Conservation (phyloP, 37 sponge, comb jelly and placozoan species). For the Halisarca cf. caerulea region DNA sequence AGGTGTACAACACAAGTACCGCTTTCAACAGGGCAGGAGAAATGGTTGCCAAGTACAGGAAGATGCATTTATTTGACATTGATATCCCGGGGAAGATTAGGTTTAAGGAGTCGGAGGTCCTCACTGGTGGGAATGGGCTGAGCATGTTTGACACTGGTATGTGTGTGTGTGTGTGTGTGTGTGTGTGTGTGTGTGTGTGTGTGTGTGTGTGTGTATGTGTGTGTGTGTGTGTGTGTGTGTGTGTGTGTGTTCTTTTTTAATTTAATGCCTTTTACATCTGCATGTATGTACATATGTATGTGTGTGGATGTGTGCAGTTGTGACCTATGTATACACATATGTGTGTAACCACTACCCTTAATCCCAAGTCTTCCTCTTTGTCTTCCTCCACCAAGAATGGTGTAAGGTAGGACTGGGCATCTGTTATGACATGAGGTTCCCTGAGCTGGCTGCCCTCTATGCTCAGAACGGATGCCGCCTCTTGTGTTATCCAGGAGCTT, state of each 20-base stretch:
- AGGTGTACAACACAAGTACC: slow-evolving; percentile 86
- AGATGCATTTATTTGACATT: slow-evolving; percentile 98
- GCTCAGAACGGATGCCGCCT: slow-evolving; percentile 76
- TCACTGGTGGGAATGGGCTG: slow-evolving; percentile 70
- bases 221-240: slow-evolving; percentile 41
- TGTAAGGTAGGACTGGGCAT: slow-evolving; percentile 95
- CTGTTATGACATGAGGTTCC: slow-evolving; percentile 94
- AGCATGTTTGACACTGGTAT: slow-evolving; percentile 82
- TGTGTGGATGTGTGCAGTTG: slow-evolving; percentile 5
- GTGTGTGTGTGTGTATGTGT: slow-evolving; percentile 34
- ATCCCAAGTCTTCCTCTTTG: not conserved
- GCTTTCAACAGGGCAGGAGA: slow-evolving; percentile 84
- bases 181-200: slow-evolving; percentile 36
- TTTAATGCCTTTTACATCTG: not conserved
- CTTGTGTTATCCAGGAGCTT: slow-evolving; percentile 89
- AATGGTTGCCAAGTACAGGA: slow-evolving; percentile 85
- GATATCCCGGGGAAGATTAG: slow-evolving; percentile 93
- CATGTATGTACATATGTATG: not conserved
- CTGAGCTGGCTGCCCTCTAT: slow-evolving; percentile 84
- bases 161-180: slow-evolving; percentile 42
- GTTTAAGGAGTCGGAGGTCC: slow-evolving; percentile 84
- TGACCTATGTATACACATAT: not conserved
- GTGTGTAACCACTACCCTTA: not conserved
- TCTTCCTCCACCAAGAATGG: slow-evolving; percentile 61
- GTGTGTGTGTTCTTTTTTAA: slow-evolving; percentile 9